Base-by-base conservation (phyloP, 2,797 vertebrate species). In the Semotilus atromaculatus region DNA sequence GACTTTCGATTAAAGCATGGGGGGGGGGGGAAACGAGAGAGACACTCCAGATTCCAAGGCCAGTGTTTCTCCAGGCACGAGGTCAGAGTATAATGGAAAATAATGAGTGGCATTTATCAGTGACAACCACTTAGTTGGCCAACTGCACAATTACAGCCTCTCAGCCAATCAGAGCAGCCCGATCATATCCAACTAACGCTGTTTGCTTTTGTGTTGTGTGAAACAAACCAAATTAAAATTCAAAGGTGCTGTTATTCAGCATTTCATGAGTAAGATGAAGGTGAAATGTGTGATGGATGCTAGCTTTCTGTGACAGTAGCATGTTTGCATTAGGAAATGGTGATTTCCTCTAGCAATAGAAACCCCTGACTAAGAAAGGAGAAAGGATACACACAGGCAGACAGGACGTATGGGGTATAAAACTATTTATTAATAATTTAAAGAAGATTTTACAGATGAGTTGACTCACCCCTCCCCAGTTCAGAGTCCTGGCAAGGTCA, bases 391-490 rank as follows among this genome's bases (percentile, higher is more conserved):
- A 38, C 36, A 71, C 36, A 40, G 36, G 5, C 26, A 11, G 2
- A 43, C 8, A 1, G 10, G 26, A 26, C 0, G 6, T 29, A 7
- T 31, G 16, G 9, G 5, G 18, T 34, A 45, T 48, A 0, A 2
- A 80, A 80, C 82, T n/a, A 80, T 74, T 82, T 4, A 85, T 75
- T 66, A 55, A 26, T 71, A 29, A 58, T 51, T 18, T 45, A 26
- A 64, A 80, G 11, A 9, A 16, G 7, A 40, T 53, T 53, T 67
- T 73, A 73, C 5, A 86, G 72, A 67, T 3, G 67, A 76, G 79
- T 53, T 67, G 90, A 92, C 98, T 97, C 96, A 99, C 98, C 96
- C 98, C 98, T 77, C 98, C 98, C 98, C 98, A 99, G 96, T 99
- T 99, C 92, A 99, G 97, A 60, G 98, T 99, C 86, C 98, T 97